phyloP scores from a whole-genome alignment of 2,888 invertebrate genomes.

The Molanna angustata region DNA sequence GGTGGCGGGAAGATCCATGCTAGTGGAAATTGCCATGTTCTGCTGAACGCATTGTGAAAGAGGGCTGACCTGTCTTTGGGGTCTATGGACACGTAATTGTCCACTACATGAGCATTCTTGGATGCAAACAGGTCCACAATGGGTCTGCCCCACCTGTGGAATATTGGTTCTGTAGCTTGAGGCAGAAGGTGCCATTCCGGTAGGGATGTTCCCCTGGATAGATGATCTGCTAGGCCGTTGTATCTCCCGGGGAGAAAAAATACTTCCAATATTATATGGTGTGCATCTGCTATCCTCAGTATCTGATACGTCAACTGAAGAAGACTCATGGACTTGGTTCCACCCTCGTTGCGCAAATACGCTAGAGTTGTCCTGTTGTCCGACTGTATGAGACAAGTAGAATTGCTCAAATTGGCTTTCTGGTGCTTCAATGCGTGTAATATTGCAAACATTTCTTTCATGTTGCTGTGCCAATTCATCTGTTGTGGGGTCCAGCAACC shows the following conservation, averaged over 20 bases:
- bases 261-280: constrained; percentile 4
- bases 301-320: constrained; percentile 1
- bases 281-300: neutral
- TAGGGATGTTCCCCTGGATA: constrained; percentile 12
- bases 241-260: constrained; percentile 16
- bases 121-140: constrained; percentile 24
- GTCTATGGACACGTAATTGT: constrained; percentile 18
- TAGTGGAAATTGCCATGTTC: constrained; percentile 31
- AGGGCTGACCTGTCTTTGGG: constrained; percentile 14
- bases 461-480: constrained; percentile 5
- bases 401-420: constrained; percentile 4
- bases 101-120: constrained; percentile 6
- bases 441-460: constrained; percentile 1
- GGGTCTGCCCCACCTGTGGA: constrained; percentile 19
- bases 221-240: constrained; percentile 21
- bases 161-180: constrained; percentile 8
- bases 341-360: constrained; percentile 27
- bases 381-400: constrained; percentile 27
- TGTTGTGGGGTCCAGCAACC: constrained; percentile 8
- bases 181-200: constrained; percentile 15
- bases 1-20: constrained; percentile 38
- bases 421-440: neutral
- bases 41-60: constrained; percentile 35
- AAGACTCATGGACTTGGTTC: constrained; percentile 4
- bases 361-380: constrained; percentile 34